phyloP scores from a whole-genome alignment of 2,888 invertebrate genomes.

The Hemaris fuciformis region DNA sequence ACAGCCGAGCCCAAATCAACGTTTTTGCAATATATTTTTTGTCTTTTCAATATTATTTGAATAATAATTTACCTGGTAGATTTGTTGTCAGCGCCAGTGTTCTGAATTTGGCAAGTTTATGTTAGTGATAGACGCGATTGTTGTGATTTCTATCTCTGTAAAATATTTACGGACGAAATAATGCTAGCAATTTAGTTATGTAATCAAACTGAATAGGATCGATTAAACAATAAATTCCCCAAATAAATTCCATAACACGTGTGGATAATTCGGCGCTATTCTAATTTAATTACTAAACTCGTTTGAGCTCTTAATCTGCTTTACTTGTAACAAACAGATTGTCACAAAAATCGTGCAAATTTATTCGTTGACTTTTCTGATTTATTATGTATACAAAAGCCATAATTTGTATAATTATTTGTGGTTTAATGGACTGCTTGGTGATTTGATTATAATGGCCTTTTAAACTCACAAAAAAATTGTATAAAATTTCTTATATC shows the following conservation, averaged over 20 bases:
- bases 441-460: not conserved
- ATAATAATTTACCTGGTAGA: not conserved
- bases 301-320: not conserved
- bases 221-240: too few species aligned
- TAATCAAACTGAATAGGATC: too few species aligned
- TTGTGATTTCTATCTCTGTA: not conserved
- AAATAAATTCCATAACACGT: not conserved
- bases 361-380: not conserved
- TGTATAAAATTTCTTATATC: too few species aligned
- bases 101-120: constrained; percentile 5
- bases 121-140: not conserved
- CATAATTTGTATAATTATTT: not conserved
- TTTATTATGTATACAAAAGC: not conserved
- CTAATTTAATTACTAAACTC: not conserved
- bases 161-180: too few species aligned
- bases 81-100: not conserved
- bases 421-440: not conserved
- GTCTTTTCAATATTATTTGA: not conserved
- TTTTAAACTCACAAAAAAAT: too few species aligned
- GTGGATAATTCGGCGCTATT: not conserved
- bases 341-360: not conserved
- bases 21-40: not conserved
- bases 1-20: constrained; percentile 30
- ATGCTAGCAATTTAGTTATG: too few species aligned
- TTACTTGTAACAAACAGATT: not conserved